Conservation (phyloP, 1,140 invertebrate genomes). For the Drosophila leontia region DNA sequence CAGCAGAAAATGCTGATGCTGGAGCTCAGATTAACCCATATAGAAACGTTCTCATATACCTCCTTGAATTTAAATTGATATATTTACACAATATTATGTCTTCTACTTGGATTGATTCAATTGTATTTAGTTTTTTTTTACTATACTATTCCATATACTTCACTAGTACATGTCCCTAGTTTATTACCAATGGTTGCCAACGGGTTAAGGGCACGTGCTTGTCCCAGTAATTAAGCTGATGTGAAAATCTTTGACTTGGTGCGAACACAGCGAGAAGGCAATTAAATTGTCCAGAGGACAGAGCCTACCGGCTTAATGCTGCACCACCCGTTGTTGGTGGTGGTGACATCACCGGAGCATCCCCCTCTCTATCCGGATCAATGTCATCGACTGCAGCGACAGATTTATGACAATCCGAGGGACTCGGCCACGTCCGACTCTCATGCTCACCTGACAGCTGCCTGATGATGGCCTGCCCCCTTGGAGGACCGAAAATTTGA, state of each 20-base stretch:
- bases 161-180: background rate
- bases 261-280: conserved; percentile 69
- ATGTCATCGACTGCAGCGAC: conserved; percentile 63
- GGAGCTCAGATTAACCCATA: conserved; percentile 10
- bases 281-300: conserved; percentile 70
- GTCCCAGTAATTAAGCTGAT: conserved; percentile 69
- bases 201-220: conserved; percentile 5
- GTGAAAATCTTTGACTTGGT: conserved; percentile 72
- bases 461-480: conserved; percentile 25
- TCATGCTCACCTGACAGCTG: conserved; percentile 68
- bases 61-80: no score
- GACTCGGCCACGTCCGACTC: conserved; percentile 25
- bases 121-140: background rate
- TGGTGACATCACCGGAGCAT: conserved; percentile 15
- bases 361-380: conserved; percentile 21
- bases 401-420: conserved; percentile 71
- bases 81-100: no score
- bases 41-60: no score
- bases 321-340: background rate
- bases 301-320: conserved; percentile 49
- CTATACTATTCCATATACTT: background rate
- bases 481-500: conserved; percentile 61
- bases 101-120: background rate
- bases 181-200: background rate
- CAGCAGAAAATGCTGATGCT: background rate